Evolutionary conservation across 1,140 invertebrate species (phyloP), one percentile per base, ranked within the genome.

Genomic region (Acromyrmex heyeri): DNA sequence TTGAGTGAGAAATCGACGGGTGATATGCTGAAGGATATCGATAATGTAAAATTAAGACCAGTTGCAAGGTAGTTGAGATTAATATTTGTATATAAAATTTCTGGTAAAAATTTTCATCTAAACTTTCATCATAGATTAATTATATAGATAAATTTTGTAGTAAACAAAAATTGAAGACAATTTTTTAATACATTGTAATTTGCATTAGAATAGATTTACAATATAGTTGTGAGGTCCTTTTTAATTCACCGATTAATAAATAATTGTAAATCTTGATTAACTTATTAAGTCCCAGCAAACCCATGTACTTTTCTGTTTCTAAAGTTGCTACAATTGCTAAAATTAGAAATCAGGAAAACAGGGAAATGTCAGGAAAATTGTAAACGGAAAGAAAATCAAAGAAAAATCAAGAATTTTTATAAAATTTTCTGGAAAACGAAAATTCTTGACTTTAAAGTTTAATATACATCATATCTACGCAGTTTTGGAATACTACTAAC

Each of bases 11-110:
- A 93, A 85, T 95, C 94, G 4, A 94, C 93, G 91, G 93, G 93
- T 24, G 93, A 95, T 88, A 93, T 94, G 57, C 86, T 95, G 16
- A 93, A 93, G 86, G 93, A 95, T 65, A 95, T 94, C 27, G 93
- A 93, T 64, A 94, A 93, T 86, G 83, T 93, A n/a, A 94, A 95
- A 91, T 88, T 95, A n/a, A 94, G 91, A 53, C 94, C 94, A 85
- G 83, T 95, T 67, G 92, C 91, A 86, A 92, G 93, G 95, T 95
- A 93, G 62, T 72, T 69, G 12, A 50, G 6, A 69, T 30, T 61
- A 16, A 55, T 48, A 4, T 21, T 44, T 44, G 2, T 7, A 12
- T 21, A 18, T 55, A 27, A 2, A 50, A n/a, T 78, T 57, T 8
- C 21, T 7, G 38, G 1, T 72, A 38, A 38, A 38, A 38, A 38